Conservation (phyloP, 2,888 invertebrate species). For the Lithophane ornitopus region DNA sequence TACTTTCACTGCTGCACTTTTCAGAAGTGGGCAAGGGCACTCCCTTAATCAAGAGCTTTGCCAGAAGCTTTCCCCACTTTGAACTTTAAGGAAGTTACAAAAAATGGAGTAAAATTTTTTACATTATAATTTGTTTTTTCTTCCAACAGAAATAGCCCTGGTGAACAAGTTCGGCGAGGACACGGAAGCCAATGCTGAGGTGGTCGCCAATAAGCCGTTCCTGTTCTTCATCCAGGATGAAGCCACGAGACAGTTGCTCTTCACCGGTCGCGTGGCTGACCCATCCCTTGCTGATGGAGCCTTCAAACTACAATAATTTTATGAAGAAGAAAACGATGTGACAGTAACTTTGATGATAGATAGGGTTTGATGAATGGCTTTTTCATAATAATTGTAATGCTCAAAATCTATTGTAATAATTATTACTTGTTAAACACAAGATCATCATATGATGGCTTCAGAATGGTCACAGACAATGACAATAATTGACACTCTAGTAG, state of each 20-base stretch:
- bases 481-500: conserved; percentile 20
- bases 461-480: conserved; percentile 1
- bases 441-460: background rate
- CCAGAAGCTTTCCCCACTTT: too few relatives aligned
- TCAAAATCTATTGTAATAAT: conserved; percentile 8
- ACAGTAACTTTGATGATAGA: background rate
- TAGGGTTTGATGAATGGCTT: background rate
- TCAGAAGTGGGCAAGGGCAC: too few relatives aligned
- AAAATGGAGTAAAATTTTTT: too few relatives aligned
- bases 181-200: conserved; percentile 88
- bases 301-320: conserved; percentile 65
- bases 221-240: conserved; percentile 95
- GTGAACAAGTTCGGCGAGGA: conserved; percentile 94
- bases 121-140: too few relatives aligned
- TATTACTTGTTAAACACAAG: background rate
- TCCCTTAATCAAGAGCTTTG: too few relatives aligned
- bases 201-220: conserved; percentile 94
- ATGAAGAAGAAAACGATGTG: background rate
- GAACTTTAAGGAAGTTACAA: too few relatives aligned
- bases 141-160: conserved; percentile 90
- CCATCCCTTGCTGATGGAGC: conserved; percentile 86
- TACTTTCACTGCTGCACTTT: too few relatives aligned
- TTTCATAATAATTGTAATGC: background rate
- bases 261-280: conserved; percentile 93
- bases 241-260: conserved; percentile 93